phyloP scores from a whole-genome alignment of 2,797 vertebrate genomes.

The Spheniscus humboldti region DNA sequence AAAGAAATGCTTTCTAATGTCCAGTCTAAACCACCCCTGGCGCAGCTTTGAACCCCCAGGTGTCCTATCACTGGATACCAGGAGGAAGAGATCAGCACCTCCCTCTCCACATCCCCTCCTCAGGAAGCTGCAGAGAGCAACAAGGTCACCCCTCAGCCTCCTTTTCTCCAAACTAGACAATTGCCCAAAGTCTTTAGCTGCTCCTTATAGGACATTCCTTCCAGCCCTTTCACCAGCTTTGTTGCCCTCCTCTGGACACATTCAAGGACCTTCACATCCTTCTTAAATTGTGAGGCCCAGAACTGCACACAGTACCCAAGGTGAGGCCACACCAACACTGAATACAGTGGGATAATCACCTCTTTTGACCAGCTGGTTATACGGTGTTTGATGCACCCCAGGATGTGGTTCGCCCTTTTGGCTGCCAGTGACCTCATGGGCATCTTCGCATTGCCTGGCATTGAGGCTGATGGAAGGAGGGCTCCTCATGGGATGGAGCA shows the following conservation, averaged over 20 bases:
- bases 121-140: not conserved
- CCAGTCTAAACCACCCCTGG: not conserved
- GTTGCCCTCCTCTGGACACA: not conserved
- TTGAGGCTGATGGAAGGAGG: not conserved
- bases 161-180: not conserved
- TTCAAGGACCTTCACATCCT: not conserved
- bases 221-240: not conserved
- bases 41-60: not conserved
- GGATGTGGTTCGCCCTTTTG: not conserved
- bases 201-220: not conserved
- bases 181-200: not conserved
- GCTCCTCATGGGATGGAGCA: not conserved
- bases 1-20: not conserved
- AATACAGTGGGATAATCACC: not conserved
- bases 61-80: no score
- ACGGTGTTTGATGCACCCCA: not conserved
- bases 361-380: not conserved
- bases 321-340: not conserved
- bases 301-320: not conserved
- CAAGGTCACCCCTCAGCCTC: not conserved
- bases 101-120: not conserved
- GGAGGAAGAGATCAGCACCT: not conserved
- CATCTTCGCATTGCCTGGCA: not conserved
- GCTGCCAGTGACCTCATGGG: not conserved
- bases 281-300: not conserved